A percentile compares a stretch with the other conserved stretches of the same genome.
These are phyloP conservation scores for Gymnocheta viridis DNA, from an alignment of 2,888 invertebrate species.

Conservation along the genomic window DNA sequence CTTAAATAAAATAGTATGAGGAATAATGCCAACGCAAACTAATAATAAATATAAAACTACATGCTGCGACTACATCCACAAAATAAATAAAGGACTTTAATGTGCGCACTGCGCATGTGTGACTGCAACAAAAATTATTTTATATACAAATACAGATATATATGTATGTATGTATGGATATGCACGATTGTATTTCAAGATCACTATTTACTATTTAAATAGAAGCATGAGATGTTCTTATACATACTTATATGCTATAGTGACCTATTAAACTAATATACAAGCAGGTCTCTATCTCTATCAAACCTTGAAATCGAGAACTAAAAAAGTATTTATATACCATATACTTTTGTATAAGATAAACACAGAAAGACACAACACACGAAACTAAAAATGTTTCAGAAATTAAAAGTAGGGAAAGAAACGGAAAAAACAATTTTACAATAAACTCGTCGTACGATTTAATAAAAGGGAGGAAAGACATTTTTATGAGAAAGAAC, in stretches of 20 bases:
- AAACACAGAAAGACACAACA: constrained; percentile 28
- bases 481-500: constrained; percentile 15
- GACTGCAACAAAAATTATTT: constrained; percentile 29
- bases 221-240: not conserved
- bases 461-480: constrained; percentile 11
- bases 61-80: constrained; percentile 2
- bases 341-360: constrained; percentile 26
- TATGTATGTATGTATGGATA: no score
- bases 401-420: constrained; percentile 35
- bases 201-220: not conserved
- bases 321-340: constrained; percentile 31
- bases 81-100: constrained; percentile 28
- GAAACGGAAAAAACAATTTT: not conserved
- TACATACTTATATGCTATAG: constrained; percentile 43
- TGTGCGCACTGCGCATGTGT: constrained; percentile 59
- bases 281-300: constrained; percentile 65
- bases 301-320: constrained; percentile 60
- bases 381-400: constrained; percentile 26
- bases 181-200: constrained; percentile 1
- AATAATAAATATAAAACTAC: not conserved
- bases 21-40: constrained; percentile 23
- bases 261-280: constrained; percentile 69
- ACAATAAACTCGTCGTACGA: not conserved
- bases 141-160: not conserved
- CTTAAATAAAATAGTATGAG: constrained; percentile 25